Evolutionary conservation across 2,113 vertebrate species (phyloP).

Genomic region (Rhodinocichla rosea): DNA sequence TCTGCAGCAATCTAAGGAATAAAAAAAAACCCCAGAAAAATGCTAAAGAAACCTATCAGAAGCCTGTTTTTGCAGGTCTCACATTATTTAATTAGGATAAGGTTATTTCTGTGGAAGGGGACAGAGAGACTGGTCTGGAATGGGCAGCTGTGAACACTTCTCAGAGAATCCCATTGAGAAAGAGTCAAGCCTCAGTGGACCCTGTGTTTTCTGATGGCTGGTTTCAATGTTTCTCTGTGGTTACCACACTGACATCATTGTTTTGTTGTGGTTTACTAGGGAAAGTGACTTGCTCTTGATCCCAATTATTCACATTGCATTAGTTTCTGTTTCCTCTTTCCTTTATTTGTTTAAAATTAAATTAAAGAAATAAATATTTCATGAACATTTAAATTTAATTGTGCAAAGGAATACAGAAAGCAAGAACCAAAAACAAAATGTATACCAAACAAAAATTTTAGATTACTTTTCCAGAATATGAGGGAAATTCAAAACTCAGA

Average conservation of each 20-base stretch:
- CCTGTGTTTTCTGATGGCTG: not conserved
- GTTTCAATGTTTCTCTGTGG: not conserved
- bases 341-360: not conserved
- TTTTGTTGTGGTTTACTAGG: not conserved
- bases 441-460: not conserved
- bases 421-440: not conserved
- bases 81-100: not conserved
- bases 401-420: not conserved
- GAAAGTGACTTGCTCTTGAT: not conserved
- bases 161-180: not conserved
- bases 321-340: not conserved
- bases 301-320: not conserved
- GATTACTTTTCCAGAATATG: not conserved
- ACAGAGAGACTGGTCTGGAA: not conserved
- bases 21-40: not conserved
- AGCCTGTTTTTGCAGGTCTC: not conserved
- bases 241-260: not conserved
- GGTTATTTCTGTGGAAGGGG: not conserved
- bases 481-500: not conserved
- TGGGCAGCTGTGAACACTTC: not conserved
- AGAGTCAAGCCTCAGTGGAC: not conserved
- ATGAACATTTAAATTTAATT: not conserved
- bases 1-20: not conserved
- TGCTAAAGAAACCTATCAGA: not conserved
- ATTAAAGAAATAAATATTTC: not conserved